These are phyloP conservation scores for Anthoscopus minutus DNA, from an alignment of 2,113 vertebrate genomes.

Conservation along the genomic window DNA sequence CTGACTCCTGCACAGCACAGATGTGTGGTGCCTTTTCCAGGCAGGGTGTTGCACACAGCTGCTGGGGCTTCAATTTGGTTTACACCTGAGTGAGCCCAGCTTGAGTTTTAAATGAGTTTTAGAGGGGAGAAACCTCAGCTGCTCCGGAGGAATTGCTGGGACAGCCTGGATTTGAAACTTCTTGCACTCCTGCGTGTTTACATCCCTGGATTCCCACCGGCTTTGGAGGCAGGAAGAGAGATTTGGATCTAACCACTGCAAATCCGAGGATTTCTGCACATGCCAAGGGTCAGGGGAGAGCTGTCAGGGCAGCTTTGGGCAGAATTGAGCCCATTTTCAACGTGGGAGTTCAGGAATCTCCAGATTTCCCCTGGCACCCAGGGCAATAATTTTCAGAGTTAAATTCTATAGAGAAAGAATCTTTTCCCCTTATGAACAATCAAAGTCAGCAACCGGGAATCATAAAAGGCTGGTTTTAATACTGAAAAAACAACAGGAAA, in stretches of 20 bases:
- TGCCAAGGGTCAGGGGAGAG: background rate
- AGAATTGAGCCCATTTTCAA: background rate
- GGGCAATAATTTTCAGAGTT: background rate
- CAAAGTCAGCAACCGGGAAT: background rate
- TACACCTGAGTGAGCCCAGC: too few species aligned
- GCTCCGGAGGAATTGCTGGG: background rate
- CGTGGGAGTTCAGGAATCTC: background rate
- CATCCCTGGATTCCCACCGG: background rate
- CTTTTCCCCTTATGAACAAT: background rate
- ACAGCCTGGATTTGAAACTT: background rate
- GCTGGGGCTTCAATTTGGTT: too few species aligned
- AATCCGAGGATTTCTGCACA: background rate
- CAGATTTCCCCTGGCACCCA: background rate
- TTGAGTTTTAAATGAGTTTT: background rate
- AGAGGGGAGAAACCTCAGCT: background rate
- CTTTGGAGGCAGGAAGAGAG: fast-evolving
- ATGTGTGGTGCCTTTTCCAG: too few species aligned
- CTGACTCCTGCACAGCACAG: too few species aligned
- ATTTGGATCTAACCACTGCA: background rate
- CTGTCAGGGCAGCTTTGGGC: background rate
- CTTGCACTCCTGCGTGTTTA: background rate
- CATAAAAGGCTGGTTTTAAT: background rate
- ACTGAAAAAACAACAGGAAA: background rate
- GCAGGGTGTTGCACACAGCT: too few species aligned
- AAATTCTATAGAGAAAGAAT: background rate